Evolutionary conservation across 2,113 vertebrate genomes (phyloP).

Genomic region (Brachypteracias leptosomus): DNA sequence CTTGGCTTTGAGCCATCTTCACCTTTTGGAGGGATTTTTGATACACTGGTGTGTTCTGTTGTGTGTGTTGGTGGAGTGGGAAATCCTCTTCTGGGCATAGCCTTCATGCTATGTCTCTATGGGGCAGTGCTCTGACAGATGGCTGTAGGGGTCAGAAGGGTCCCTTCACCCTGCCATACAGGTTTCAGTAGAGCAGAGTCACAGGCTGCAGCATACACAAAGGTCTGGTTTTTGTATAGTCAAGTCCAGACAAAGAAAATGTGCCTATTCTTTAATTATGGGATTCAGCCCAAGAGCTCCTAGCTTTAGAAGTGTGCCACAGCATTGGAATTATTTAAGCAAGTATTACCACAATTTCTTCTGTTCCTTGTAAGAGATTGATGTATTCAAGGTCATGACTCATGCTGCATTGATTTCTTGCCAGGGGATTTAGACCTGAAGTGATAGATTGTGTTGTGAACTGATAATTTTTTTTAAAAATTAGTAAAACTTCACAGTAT

Average conservation of each 20-base stretch:
- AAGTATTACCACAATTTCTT: neutral
- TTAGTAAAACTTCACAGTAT: neutral
- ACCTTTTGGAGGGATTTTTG: neutral
- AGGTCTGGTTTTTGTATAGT: neutral
- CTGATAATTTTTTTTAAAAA: neutral
- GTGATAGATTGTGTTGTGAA: neutral
- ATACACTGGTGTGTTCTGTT: neutral
- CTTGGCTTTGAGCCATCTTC: neutral
- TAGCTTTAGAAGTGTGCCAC: neutral
- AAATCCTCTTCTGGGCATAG: neutral
- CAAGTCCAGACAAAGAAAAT: neutral
- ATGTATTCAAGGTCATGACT: conserved; percentile 1
- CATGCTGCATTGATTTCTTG: neutral
- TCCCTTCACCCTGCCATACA: neutral
- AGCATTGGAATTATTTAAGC: neutral
- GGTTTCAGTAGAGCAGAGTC: neutral
- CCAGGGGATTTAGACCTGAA: conserved; percentile 19
- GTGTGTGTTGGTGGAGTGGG: neutral
- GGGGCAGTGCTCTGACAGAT: neutral
- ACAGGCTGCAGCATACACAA: neutral
- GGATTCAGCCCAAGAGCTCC: neutral
- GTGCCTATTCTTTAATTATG: neutral
- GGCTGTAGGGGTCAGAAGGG: neutral
- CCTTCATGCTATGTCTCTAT: neutral
- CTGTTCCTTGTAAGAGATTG: neutral